Evolutionary conservation across 2,888 invertebrate genomes (phyloP).

Genomic region (Liposcelis brunnea): DNA sequence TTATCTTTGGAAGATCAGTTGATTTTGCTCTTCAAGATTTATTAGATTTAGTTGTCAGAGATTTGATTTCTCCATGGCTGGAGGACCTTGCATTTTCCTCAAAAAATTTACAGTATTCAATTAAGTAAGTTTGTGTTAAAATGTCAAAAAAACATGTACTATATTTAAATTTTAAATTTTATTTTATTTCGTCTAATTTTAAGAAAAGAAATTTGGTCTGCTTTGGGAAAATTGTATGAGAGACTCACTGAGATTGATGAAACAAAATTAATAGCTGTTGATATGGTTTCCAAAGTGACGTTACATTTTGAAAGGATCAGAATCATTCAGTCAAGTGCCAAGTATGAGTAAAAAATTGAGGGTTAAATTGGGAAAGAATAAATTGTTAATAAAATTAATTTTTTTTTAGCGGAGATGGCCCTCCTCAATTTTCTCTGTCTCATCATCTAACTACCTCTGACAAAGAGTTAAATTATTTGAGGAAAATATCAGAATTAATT

Average conservation of each 20-base stretch:
- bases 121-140: slow-evolving; percentile 36
- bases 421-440: slow-evolving; percentile 53
- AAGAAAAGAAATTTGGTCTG: slow-evolving; percentile 57
- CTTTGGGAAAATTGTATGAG: slow-evolving; percentile 55
- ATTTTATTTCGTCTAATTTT: slow-evolving; percentile 12
- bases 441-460: slow-evolving; percentile 56
- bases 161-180: slow-evolving; percentile 10
- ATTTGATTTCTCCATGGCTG: slow-evolving; percentile 64
- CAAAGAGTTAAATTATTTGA: slow-evolving; percentile 60
- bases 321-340: slow-evolving; percentile 54
- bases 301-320: slow-evolving; percentile 74
- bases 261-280: slow-evolving; percentile 64
- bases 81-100: slow-evolving; percentile 49
- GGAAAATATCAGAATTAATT: slow-evolving; percentile 65
- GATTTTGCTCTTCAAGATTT: slow-evolving; percentile 70
- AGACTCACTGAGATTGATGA: slow-evolving; percentile 59
- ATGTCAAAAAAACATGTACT: slow-evolving; percentile 7
- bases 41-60: slow-evolving; percentile 58
- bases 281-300: slow-evolving; percentile 63
- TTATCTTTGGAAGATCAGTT: slow-evolving; percentile 67
- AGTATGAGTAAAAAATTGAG: slow-evolving; percentile 26
- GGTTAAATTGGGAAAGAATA: slow-evolving; percentile 5
- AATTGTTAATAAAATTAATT: slow-evolving; percentile 4
- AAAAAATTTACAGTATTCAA: slow-evolving; percentile 41
- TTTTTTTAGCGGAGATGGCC: slow-evolving; percentile 36